Conservation (phyloP, 1,140 invertebrate species). For the Temnothorax nylanderi region DNA sequence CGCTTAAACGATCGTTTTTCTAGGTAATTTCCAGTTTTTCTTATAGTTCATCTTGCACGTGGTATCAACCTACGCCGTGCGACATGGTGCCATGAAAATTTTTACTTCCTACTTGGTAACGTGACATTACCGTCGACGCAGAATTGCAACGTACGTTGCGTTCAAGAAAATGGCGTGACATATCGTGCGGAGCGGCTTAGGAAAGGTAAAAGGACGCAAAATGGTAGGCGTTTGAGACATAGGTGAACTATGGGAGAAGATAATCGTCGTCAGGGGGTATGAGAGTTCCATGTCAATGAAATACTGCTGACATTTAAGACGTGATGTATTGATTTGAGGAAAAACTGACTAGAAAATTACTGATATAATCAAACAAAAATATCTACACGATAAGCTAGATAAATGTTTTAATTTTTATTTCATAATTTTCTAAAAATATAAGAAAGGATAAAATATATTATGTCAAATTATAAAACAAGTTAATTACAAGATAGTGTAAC, state of each 20-base stretch:
- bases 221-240: slow-evolving; percentile 56
- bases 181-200: slow-evolving; percentile 50
- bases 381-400: neutral
- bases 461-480: neutral
- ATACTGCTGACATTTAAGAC: slow-evolving; percentile 65
- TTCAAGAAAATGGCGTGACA: slow-evolving; percentile 67
- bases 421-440: neutral
- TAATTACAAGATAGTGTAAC: neutral
- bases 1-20: slow-evolving; percentile 30
- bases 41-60: slow-evolving; percentile 41
- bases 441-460: neutral
- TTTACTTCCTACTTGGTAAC: slow-evolving; percentile 41
- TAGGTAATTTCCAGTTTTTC: slow-evolving; percentile 22
- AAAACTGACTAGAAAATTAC: neutral
- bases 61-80: slow-evolving; percentile 14
- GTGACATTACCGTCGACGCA: slow-evolving; percentile 52
- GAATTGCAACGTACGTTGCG: slow-evolving; percentile 62
- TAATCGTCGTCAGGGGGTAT: slow-evolving; percentile 59
- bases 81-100: slow-evolving; percentile 39
- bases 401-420: neutral
- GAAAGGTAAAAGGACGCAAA: slow-evolving; percentile 66
- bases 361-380: neutral
- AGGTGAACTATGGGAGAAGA: slow-evolving; percentile 61
- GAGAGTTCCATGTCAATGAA: slow-evolving; percentile 58
- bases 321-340: slow-evolving; percentile 51